Percentiles rank a stretch among this genome's conserved stretches.
Evolutionary conservation across 64 coral and sea anemone species (phyloP).

Genomic region (Stylophora pistillata): DNA sequence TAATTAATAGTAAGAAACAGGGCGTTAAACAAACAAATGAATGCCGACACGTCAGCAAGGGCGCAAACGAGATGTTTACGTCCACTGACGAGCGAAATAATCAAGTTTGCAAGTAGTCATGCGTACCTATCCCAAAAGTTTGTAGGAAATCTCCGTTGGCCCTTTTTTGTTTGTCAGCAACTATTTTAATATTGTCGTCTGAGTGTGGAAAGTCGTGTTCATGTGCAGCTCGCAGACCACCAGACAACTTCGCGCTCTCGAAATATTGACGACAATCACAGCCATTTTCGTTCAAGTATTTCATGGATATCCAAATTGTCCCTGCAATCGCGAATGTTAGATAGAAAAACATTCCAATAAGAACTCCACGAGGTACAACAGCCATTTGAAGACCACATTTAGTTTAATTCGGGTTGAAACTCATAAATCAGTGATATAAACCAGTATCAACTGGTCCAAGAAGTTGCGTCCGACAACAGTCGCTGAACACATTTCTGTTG

Average conservation of each 20-base stretch:
- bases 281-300: conserved; percentile 69
- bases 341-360: conserved; percentile 79
- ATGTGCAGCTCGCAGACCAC: conserved; percentile 11
- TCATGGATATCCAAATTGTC: conserved; percentile 80
- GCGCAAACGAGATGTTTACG: too few relatives aligned
- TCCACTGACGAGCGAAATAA: too few relatives aligned
- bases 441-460: neutral
- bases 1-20: too few relatives aligned
- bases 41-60: conserved; percentile 15
- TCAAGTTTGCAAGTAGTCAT: too few relatives aligned
- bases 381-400: neutral
- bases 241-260: conserved; percentile 25
- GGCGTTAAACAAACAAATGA: neutral
- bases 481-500: too few relatives aligned
- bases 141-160: neutral
- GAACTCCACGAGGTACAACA: conserved; percentile 61
- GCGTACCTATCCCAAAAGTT: neutral
- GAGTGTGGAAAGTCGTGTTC: conserved; percentile 66
- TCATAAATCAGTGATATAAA: neutral
- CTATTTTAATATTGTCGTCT: neutral
- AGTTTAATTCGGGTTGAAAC: neutral
- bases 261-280: conserved; percentile 65
- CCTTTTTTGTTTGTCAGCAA: neutral
- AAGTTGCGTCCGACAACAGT: neutral
- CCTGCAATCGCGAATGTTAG: conserved; percentile 78